Evolutionary conservation across 2,797 vertebrate genomes (phyloP).

Genomic region (Paratrypauchen microcephalus): DNA sequence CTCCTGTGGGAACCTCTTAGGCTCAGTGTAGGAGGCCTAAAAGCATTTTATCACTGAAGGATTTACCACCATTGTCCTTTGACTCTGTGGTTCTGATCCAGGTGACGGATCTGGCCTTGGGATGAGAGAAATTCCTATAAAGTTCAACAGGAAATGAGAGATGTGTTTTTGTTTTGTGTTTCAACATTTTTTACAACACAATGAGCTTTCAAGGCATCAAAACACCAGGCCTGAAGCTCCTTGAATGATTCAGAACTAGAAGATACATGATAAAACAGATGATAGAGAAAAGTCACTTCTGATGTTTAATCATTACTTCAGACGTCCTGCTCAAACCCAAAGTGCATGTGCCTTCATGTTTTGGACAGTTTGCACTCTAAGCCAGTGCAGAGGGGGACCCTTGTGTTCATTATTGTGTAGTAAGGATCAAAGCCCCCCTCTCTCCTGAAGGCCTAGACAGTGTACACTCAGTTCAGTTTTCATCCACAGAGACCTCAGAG

Average conservation of each 20-base stretch:
- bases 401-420: too few species aligned
- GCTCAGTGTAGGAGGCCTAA: too few species aligned
- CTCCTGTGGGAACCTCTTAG: too few species aligned
- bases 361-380: neutral
- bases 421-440: too few species aligned
- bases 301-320: slow-evolving; percentile 19
- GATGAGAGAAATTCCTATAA: neutral
- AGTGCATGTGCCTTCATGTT: slow-evolving; percentile 10
- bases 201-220: neutral
- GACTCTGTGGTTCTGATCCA: neutral
- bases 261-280: neutral
- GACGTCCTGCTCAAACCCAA: neutral
- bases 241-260: neutral
- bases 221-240: neutral
- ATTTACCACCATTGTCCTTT: too few species aligned
- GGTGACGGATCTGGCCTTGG: neutral
- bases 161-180: neutral
- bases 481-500: too few species aligned
- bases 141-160: neutral
- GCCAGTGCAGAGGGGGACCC: too few species aligned
- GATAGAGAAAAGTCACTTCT: neutral
- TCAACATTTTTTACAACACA: neutral
- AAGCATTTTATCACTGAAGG: neutral
- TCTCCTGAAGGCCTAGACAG: too few species aligned
- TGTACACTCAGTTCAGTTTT: too few species aligned